A percentile compares a stretch with the other conserved stretches of the same genome.
These are phyloP conservation scores for Rhinoderma darwinii DNA, from an alignment of 2,113 vertebrate genomes.

Conservation along the genomic window DNA sequence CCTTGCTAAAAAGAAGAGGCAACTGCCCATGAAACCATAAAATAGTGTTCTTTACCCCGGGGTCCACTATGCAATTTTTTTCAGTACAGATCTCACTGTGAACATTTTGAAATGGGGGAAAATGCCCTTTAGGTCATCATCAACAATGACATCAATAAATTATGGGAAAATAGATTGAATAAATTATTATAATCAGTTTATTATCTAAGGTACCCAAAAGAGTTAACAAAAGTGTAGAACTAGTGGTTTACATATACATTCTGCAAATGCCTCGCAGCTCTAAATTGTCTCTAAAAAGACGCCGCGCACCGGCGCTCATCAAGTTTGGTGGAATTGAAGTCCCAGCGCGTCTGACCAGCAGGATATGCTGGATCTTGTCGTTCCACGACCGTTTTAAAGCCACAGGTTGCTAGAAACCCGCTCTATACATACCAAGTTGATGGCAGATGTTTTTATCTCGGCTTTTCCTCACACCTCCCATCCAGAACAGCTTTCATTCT, in stretches of 20 bases:
- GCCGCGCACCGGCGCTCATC: background rate
- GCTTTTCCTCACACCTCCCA: background rate
- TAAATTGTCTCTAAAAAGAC: background rate
- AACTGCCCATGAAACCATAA: no score
- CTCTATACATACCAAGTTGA: conserved; percentile 1
- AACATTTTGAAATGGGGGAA: no score
- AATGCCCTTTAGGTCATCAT: background rate
- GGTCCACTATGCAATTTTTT: no score
- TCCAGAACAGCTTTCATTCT: conserved; percentile 19
- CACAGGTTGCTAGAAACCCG: conserved; percentile 10
- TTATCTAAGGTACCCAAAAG: background rate
- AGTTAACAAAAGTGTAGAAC: background rate
- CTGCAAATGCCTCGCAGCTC: background rate
- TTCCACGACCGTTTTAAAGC: conserved; percentile 5
- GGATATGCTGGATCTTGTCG: conserved; percentile 16
- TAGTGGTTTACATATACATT: background rate
- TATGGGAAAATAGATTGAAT: background rate
- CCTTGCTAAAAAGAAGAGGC: no score
- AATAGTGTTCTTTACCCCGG: no score
- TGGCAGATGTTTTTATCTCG: conserved; percentile 27
- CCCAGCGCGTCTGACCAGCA: background rate
- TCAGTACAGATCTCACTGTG: no score
- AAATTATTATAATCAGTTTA: background rate
- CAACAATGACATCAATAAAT: background rate
- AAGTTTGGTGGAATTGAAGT: conserved; percentile 12